These are phyloP conservation scores for Bugula neritina DNA, from an alignment of 2,888 invertebrate species.

Conservation along the genomic window DNA sequence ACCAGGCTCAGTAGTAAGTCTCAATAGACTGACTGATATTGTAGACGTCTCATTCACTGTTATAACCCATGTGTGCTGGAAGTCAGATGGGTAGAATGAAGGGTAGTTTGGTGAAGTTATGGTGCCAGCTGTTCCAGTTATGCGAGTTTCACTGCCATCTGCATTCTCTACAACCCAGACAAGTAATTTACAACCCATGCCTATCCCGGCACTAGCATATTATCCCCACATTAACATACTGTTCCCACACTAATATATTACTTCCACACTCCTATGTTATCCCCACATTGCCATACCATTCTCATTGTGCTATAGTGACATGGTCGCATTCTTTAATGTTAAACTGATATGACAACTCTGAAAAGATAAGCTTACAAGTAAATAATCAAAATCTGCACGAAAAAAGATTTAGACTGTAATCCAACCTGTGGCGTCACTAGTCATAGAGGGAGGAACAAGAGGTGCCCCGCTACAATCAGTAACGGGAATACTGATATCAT, in stretches of 20 bases:
- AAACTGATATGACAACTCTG: neutral
- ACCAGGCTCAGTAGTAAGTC: neutral
- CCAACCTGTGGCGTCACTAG: neutral
- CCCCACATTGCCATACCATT: too few relatives aligned
- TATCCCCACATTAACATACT: too few relatives aligned
- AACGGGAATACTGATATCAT: neutral
- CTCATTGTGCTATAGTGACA: too few relatives aligned
- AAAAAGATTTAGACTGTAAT: neutral
- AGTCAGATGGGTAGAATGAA: neutral
- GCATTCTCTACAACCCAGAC: neutral
- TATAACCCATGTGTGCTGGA: neutral
- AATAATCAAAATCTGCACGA: neutral
- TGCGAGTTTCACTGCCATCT: neutral
- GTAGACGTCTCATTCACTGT: neutral
- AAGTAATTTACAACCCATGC: too few relatives aligned
- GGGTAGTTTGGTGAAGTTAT: neutral
- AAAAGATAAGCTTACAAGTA: neutral
- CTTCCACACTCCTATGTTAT: too few relatives aligned
- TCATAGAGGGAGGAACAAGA: slow-evolving; percentile 2
- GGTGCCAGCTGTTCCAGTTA: neutral
- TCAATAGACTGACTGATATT: neutral
- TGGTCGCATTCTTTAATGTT: too few relatives aligned
- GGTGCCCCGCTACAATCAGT: neutral
- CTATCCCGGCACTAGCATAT: too few relatives aligned
- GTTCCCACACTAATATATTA: too few relatives aligned